These are phyloP conservation scores for Girardinus metallicus DNA, from an alignment of 2,797 vertebrate species.

Conservation along the genomic window DNA sequence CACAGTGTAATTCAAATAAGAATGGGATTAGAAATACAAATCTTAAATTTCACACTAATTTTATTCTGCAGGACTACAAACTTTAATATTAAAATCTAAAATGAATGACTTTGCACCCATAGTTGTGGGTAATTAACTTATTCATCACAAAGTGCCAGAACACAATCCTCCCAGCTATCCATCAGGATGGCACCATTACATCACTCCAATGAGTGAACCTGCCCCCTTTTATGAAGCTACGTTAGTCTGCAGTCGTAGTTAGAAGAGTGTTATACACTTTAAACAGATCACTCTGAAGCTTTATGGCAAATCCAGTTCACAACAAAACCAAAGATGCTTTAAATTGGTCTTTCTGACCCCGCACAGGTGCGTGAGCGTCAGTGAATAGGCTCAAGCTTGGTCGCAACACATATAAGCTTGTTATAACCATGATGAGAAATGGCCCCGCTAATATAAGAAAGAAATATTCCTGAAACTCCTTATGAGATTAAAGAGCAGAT, in stretches of 20 bases:
- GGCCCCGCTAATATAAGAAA: background rate
- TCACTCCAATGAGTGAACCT: slow-evolving; percentile 1
- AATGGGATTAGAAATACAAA: background rate
- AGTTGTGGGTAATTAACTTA: background rate
- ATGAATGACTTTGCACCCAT: background rate
- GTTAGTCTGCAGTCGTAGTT: background rate
- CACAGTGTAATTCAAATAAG: background rate
- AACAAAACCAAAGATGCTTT: background rate
- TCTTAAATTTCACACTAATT: background rate
- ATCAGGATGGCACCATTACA: background rate
- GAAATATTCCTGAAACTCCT: background rate
- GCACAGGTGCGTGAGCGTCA: slow-evolving; percentile 29
- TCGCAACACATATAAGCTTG: background rate
- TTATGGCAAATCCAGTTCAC: background rate
- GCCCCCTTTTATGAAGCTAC: background rate
- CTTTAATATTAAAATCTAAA: background rate
- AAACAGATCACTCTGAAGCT: background rate
- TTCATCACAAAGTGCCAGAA: background rate
- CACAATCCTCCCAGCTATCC: background rate
- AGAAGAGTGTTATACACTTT: background rate
- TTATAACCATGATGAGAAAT: background rate
- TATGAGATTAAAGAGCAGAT: background rate
- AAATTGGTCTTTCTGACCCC: background rate
- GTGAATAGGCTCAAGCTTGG: background rate
- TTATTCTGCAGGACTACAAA: background rate